Evolutionary conservation across 2,797 vertebrate species (phyloP).

Genomic region (Gymnothorax reevesii): DNA sequence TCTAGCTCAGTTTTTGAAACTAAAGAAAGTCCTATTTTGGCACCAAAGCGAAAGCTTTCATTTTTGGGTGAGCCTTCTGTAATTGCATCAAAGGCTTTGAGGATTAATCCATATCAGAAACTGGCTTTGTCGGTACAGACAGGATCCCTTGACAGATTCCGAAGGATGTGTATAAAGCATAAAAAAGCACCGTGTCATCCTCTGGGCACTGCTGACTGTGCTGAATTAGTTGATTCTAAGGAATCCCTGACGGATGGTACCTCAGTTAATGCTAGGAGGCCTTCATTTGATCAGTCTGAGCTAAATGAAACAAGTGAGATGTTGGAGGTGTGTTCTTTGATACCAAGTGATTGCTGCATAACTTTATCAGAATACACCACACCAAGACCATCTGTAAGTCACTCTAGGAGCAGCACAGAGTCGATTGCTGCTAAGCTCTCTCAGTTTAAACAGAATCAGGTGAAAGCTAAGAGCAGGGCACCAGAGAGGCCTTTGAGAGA

Average conservation of each 20-base stretch:
- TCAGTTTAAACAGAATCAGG: constrained; percentile 69
- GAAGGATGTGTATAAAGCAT: constrained; percentile 74
- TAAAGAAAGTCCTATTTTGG: constrained; percentile 26
- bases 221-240: background rate
- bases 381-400: constrained; percentile 43
- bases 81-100: constrained; percentile 55
- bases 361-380: constrained; percentile 51
- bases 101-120: constrained; percentile 56
- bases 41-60: constrained; percentile 60
- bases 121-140: constrained; percentile 65
- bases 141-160: constrained; percentile 88
- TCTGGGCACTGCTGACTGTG: constrained; percentile 14
- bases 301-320: constrained; percentile 7
- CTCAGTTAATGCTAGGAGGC: constrained; percentile 12
- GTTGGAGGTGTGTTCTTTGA: constrained; percentile 24
- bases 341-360: constrained; percentile 43
- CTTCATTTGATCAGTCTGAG: constrained; percentile 27
- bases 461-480: constrained; percentile 36
- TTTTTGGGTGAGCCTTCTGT: constrained; percentile 31
- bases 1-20: constrained; percentile 25
- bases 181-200: constrained; percentile 32
- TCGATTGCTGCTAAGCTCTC: constrained; percentile 85
- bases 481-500: constrained; percentile 5
- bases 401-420: constrained; percentile 47
- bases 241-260: constrained; percentile 22